These are phyloP conservation scores for Bombycilla garrulus DNA, from an alignment of 2,113 vertebrate species.

Conservation along the genomic window DNA sequence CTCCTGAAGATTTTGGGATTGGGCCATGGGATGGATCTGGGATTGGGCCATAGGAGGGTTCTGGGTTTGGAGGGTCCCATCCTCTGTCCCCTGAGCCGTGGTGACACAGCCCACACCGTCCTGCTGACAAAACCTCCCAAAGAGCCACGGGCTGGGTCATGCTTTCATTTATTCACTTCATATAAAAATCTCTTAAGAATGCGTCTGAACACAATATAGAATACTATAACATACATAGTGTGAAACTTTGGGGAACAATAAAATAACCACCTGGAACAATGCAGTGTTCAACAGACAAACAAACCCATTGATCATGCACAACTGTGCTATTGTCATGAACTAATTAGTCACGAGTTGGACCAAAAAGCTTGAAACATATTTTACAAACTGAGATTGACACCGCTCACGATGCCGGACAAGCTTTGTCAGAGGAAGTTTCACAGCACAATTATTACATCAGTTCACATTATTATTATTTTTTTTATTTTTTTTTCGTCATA, in stretches of 20 bases:
- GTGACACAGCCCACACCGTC: neutral
- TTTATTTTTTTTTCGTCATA: slow-evolving; percentile 54
- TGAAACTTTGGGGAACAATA: slow-evolving; percentile 88
- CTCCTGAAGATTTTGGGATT: too few species aligned
- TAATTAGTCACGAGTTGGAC: slow-evolving; percentile 85
- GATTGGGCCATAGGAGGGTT: neutral
- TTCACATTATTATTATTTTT: slow-evolving; percentile 76
- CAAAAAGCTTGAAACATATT: slow-evolving; percentile 84
- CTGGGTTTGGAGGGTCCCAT: neutral
- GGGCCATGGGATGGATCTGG: neutral
- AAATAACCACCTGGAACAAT: slow-evolving; percentile 87
- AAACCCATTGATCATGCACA: slow-evolving; percentile 91
- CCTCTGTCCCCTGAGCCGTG: accelerated
- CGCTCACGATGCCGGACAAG: slow-evolving; percentile 83
- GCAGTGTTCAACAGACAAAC: slow-evolving; percentile 85
- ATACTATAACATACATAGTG: slow-evolving; percentile 97
- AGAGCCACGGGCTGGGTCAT: slow-evolving; percentile 79
- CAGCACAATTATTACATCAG: slow-evolving; percentile 89
- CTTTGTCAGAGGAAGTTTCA: slow-evolving; percentile 89
- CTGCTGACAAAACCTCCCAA: neutral
- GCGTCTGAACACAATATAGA: slow-evolving; percentile 96
- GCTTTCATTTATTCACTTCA: slow-evolving; percentile 98
- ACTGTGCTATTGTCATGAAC: slow-evolving; percentile 84
- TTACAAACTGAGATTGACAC: slow-evolving; percentile 87
- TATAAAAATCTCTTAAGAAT: slow-evolving; percentile 98